These are phyloP conservation scores for Heliconius hewitsoni DNA, from an alignment of 1,140 invertebrate genomes.

Conservation along the genomic window DNA sequence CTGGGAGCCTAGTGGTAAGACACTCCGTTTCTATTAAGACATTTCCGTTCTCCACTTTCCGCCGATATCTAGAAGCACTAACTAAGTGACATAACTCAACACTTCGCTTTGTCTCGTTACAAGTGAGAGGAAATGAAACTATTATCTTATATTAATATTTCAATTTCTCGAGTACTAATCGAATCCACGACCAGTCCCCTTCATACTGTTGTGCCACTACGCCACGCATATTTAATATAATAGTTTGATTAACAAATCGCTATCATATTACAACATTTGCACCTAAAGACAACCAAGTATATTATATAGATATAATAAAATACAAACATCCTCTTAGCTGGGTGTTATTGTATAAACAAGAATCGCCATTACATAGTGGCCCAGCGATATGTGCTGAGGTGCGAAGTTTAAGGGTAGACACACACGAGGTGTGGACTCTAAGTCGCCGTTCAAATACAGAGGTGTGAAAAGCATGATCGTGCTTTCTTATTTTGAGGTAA, in stretches of 20 bases:
- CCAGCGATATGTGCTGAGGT: constrained; percentile 68
- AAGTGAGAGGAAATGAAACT: too few relatives aligned
- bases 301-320: constrained; percentile 4
- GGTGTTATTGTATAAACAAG: constrained; percentile 28
- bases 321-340: constrained; percentile 12
- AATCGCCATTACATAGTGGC: constrained; percentile 63
- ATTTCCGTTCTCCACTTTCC: too few relatives aligned
- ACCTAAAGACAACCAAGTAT: not conserved
- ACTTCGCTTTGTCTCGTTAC: too few relatives aligned
- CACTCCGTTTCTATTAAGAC: too few relatives aligned
- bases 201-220: too few relatives aligned
- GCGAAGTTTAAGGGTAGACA: constrained; percentile 73
- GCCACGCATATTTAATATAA: too few relatives aligned
- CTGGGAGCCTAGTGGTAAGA: too few relatives aligned
- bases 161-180: too few relatives aligned
- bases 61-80: too few relatives aligned
- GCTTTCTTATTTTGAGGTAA: constrained; percentile 67
- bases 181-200: too few relatives aligned
- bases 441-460: constrained; percentile 71
- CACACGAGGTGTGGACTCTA: constrained; percentile 75
- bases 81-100: too few relatives aligned
- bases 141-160: too few relatives aligned
- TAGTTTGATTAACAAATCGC: not conserved
- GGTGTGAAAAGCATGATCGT: constrained; percentile 76
- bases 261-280: not conserved